Evolutionary conservation across 2,113 vertebrate genomes (phyloP).

Genomic region (Platycercus adscitus): DNA sequence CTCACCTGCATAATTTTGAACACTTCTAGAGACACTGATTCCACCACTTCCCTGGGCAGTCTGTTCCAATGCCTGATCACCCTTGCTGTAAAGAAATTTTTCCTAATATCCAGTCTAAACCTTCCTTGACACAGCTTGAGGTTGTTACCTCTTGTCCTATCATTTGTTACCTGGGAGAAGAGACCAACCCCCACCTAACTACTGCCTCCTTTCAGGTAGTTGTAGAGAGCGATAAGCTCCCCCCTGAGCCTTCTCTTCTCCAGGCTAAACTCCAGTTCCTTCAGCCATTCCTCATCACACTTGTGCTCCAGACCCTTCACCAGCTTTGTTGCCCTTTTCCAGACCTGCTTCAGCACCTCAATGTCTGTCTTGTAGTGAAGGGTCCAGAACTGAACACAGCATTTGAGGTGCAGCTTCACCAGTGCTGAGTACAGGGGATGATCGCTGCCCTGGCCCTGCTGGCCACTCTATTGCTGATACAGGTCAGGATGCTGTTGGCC

Average conservation of each 20-base stretch:
- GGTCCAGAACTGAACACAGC: background rate
- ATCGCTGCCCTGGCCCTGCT: background rate
- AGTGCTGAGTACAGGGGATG: accelerated
- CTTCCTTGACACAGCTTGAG: background rate
- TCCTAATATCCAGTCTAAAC: background rate
- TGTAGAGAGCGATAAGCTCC: background rate
- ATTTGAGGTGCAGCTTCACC: accelerated
- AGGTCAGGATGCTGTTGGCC: background rate
- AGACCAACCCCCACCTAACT: background rate
- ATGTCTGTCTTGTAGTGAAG: background rate
- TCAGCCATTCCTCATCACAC: background rate
- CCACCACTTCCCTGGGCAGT: background rate
- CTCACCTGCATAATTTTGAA: background rate
- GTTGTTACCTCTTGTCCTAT: background rate
- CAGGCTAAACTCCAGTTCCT: background rate
- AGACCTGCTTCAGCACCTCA: background rate
- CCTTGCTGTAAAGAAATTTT: background rate
- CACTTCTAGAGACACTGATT: background rate
- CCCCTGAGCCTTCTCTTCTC: background rate
- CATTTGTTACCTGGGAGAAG: background rate
- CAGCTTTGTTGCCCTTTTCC: background rate
- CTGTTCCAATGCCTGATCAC: background rate
- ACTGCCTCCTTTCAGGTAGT: background rate
- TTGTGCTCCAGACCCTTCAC: background rate
- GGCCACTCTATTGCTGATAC: accelerated